These are phyloP conservation scores for Empidonax traillii DNA, from an alignment of 2,113 vertebrate species.

Conservation along the genomic window DNA sequence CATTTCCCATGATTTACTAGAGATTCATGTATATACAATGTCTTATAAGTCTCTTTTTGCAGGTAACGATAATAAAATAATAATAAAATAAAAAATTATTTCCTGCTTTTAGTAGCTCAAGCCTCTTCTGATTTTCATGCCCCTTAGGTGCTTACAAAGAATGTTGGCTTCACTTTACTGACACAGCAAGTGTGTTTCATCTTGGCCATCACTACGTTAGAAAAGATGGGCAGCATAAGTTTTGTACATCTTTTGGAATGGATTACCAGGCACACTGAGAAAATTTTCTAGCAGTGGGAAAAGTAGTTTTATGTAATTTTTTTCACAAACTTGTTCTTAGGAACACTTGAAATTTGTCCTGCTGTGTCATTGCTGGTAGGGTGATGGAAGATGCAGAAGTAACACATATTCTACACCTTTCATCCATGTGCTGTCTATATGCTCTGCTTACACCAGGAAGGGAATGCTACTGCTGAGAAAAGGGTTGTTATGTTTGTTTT, in stretches of 20 bases:
- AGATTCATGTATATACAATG: neutral
- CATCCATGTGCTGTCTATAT: neutral
- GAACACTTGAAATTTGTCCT: neutral
- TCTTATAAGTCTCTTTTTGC: neutral
- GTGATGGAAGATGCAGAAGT: neutral
- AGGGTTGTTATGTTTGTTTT: neutral
- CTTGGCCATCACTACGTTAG: rapidly evolving
- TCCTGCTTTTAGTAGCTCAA: neutral
- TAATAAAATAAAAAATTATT: neutral
- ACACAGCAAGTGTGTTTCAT: neutral
- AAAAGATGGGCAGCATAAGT: neutral
- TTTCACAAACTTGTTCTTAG: neutral
- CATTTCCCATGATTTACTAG: neutral
- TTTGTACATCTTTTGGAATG: neutral
- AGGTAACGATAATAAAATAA: neutral
- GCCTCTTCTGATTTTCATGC: neutral
- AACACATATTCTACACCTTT: neutral
- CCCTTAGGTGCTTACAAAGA: neutral
- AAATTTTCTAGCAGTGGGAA: neutral
- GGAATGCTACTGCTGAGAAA: neutral
- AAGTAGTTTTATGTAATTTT: neutral
- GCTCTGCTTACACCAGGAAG: neutral
- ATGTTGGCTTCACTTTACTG: neutral
- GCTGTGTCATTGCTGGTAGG: neutral
- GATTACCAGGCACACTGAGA: neutral